phyloP scores from a whole-genome alignment of 2,888 invertebrate species.

The Tyria jacobaeae region DNA sequence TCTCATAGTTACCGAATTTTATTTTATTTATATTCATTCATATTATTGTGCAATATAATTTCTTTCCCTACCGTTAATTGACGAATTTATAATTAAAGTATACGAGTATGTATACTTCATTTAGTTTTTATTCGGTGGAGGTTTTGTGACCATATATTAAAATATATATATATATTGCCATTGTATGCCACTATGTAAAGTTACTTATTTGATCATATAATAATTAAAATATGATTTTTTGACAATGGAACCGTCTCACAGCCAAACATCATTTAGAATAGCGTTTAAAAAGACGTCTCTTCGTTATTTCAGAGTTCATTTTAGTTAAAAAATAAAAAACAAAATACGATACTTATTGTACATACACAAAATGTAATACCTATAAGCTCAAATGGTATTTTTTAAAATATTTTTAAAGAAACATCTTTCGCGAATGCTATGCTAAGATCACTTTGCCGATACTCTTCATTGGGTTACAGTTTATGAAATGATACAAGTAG shows the following conservation, averaged over 20 bases:
- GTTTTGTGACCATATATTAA: constrained; percentile 8
- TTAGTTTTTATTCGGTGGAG: constrained; percentile 8
- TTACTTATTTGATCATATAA: background rate
- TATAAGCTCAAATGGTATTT: background rate
- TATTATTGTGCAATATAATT: constrained; percentile 21
- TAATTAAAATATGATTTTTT: constrained; percentile 19
- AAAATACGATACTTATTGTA: background rate
- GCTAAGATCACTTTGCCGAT: background rate
- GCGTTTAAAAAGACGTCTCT: background rate
- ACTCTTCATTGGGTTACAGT: too few relatives aligned
- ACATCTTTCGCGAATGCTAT: background rate
- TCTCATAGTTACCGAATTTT: constrained; percentile 10
- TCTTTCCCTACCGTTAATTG: constrained; percentile 35
- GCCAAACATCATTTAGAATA: constrained; percentile 40
- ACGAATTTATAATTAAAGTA: constrained; percentile 24
- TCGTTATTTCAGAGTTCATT: background rate
- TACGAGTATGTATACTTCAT: background rate
- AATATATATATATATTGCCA: constrained; percentile 2
- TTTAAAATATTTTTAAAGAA: background rate
- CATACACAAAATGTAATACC: background rate
- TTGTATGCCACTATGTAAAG: background rate
- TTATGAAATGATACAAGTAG: too few relatives aligned
- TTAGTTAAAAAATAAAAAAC: background rate
- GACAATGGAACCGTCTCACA: constrained; percentile 59
- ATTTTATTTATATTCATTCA: constrained; percentile 10